These are phyloP conservation scores for Acleris emargana DNA, from an alignment of 2,888 invertebrate genomes.

Conservation along the genomic window DNA sequence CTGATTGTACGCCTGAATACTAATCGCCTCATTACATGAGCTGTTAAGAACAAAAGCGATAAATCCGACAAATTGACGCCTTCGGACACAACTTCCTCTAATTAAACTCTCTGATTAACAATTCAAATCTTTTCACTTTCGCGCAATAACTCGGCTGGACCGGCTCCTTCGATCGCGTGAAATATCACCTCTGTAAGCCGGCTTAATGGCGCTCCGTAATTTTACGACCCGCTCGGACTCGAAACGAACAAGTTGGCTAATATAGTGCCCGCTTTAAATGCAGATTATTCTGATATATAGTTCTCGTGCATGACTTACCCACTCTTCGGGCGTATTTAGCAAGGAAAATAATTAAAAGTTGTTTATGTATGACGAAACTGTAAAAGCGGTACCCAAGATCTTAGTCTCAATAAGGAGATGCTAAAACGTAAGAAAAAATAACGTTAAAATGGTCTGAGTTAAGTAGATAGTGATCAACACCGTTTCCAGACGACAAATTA, in stretches of 20 bases:
- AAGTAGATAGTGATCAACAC: no score
- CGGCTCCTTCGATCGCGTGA: constrained; percentile 21
- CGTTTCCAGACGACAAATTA: no score
- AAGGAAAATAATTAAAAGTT: not conserved
- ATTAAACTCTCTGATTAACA: constrained; percentile 33
- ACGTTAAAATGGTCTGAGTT: no score
- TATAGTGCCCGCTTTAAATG: constrained; percentile 23
- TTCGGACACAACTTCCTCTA: constrained; percentile 10
- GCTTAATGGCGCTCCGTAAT: constrained; percentile 27
- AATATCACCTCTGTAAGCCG: constrained; percentile 27
- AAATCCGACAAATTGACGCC: constrained; percentile 31
- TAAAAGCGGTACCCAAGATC: no score
- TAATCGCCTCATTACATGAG: constrained; percentile 40
- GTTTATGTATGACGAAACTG: no score
- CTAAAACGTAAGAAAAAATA: no score
- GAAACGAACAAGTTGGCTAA: constrained; percentile 21
- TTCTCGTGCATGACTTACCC: not conserved
- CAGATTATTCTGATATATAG: constrained; percentile 20
- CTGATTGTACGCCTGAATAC: constrained; percentile 44
- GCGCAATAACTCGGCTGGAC: constrained; percentile 1
- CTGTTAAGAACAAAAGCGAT: constrained; percentile 28
- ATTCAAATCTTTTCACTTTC: constrained; percentile 28
- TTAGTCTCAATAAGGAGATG: no score
- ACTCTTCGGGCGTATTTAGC: not conserved
- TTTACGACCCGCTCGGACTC: constrained; percentile 17